Base-by-base conservation (phyloP, 2,113 vertebrate genomes). In the Cranoglanis bouderius region DNA sequence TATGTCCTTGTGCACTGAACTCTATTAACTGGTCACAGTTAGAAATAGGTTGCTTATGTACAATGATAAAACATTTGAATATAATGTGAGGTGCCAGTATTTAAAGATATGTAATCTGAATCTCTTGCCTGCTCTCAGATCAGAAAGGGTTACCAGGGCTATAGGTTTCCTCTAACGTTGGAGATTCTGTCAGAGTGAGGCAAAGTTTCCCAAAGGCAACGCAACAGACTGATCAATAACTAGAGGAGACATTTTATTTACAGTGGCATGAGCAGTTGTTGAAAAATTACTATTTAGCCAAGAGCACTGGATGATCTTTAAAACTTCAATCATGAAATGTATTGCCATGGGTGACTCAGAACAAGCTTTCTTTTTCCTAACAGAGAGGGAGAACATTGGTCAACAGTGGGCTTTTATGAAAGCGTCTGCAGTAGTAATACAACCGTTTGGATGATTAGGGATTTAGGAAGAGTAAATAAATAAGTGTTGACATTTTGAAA, bases 231-330 rank as follows among this genome's bases (percentile, higher is more conserved):
- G 53, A 77, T 86, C 55, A 77, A 77, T 77, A 86, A 75, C 70
- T 43, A 77, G 53, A 77, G 53, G 72, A 86, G 8, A 29, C 26
- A 61, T 86, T 72, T 51, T 74, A 67, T 85, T 75, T 61, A 77
- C 55, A 55, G 24, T 57, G 10, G 38, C 85, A 61, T 86, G 85
- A 77, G 24, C 53, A 86, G 72, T 77, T 43, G 53, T 77, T 86
- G 51, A 57, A 61, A 21, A 75, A 85, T 85, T 74, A 57, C 49
- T 40, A n/a, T 74, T 26, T 53, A 85, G 67, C 84, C 67, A 75
- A 67, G 67, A 59, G 49, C 49, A 57, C 49, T 29, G 32, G 84
- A 35, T 85, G 49, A 55, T 72, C 49, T 53, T 85, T 74, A 85
- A 85, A 55, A 24, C 35, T 8, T 29, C 67, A 85, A 57, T 35